Conservation (phyloP, 2,113 vertebrate species). For the Eudyptes chrysolophus region DNA sequence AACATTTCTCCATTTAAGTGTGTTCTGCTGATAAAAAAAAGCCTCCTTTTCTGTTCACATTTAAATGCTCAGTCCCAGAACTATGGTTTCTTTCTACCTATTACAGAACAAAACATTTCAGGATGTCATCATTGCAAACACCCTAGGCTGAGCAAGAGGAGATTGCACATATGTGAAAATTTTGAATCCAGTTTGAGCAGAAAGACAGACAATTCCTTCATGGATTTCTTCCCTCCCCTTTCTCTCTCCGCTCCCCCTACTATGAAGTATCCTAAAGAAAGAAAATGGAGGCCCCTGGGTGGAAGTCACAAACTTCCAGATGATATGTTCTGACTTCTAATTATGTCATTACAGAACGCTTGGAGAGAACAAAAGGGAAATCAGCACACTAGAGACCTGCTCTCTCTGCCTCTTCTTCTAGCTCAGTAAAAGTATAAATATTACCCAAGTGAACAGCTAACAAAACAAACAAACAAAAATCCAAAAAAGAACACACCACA, state of each 20-base stretch:
- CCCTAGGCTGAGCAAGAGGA: not conserved
- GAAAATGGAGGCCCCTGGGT: not conserved
- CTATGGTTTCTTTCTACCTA: not conserved
- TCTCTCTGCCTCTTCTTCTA: not conserved
- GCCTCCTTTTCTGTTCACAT: not conserved
- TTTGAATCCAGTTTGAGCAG: not conserved
- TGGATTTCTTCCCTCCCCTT: not conserved
- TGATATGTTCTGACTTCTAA: not conserved
- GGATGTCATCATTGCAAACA: not conserved
- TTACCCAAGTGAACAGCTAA: not conserved
- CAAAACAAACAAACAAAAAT: not conserved
- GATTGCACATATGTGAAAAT: not conserved
- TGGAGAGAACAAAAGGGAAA: not conserved
- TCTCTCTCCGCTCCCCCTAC: not conserved
- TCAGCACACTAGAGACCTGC: not conserved
- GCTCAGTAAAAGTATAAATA: not conserved
- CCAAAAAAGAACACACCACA: not conserved
- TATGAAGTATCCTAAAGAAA: not conserved
- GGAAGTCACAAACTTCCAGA: not conserved
- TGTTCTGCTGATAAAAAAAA: not conserved
- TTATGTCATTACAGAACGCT: not conserved
- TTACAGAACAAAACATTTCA: not conserved
- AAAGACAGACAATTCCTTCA: not conserved
- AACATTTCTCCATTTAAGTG: not conserved
- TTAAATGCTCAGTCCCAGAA: not conserved